Percentiles rank a stretch among this genome's conserved stretches.
phyloP scores from a whole-genome alignment of 2,113 vertebrate species.

The Microtus montanus region DNA sequence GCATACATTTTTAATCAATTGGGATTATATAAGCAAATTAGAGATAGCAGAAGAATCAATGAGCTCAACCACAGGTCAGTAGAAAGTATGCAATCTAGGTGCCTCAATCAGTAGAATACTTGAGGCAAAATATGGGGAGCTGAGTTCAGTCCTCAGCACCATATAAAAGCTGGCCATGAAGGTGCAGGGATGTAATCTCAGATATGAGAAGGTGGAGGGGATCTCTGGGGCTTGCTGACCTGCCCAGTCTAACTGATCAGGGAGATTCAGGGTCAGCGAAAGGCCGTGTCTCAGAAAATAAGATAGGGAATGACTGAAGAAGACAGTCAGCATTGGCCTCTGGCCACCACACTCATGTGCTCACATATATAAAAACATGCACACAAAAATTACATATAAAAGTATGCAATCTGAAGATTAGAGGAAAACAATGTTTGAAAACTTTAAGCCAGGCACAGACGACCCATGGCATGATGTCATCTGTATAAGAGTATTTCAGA shows the following conservation, averaged over 20 bases:
- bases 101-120: neutral
- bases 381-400: neutral
- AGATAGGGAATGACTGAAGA: neutral
- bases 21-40: neutral
- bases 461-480: neutral
- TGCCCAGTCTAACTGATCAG: neutral
- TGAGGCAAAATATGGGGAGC: neutral
- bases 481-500: neutral
- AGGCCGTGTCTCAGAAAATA: neutral
- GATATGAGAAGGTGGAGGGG: too few species aligned
- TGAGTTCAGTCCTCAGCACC: neutral
- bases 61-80: neutral
- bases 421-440: neutral
- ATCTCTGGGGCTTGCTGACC: neutral
- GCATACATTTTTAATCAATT: neutral
- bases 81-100: neutral
- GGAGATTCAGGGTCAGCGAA: neutral
- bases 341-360: neutral
- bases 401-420: neutral
- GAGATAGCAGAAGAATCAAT: neutral
- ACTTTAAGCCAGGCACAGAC: neutral
- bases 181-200: neutral
- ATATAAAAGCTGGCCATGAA: neutral
- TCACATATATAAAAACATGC: neutral
- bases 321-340: neutral